phyloP scores from a whole-genome alignment of 2,888 invertebrate genomes.

The Pristionchus entomophagus region DNA sequence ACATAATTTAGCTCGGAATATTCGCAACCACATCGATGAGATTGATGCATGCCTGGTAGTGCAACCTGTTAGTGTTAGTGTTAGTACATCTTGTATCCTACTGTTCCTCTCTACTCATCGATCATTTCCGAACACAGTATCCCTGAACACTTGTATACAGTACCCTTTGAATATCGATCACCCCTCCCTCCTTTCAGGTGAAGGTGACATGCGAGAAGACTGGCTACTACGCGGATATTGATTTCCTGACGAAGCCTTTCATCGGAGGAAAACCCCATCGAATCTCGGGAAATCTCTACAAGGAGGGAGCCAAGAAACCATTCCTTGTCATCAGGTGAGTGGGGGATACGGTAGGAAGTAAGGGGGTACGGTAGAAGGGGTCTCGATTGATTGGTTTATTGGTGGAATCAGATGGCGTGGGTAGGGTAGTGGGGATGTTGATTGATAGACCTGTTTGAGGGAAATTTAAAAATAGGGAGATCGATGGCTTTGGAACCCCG shows the following conservation, averaged over 20 bases:
- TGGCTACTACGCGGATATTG: conserved; percentile 91
- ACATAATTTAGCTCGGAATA: no score
- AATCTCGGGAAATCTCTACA: conserved; percentile 69
- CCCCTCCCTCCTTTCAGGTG: conserved; percentile 79
- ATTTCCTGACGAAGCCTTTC: conserved; percentile 90
- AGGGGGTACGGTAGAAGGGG: background rate
- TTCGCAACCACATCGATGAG: no score
- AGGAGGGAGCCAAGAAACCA: conserved; percentile 69
- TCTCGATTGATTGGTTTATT: background rate
- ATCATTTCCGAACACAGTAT: background rate
- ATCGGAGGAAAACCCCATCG: conserved; percentile 74
- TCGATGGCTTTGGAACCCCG: no score
- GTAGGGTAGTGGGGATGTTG: no score
- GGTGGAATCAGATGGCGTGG: conserved; percentile 79
- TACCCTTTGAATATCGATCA: background rate
- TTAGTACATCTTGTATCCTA: no score
- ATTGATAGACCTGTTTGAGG: no score
- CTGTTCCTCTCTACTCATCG: no score
- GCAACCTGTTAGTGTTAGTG: no score
- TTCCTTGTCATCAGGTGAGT: conserved; percentile 66
- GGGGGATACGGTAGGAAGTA: background rate
- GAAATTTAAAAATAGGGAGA: no score
- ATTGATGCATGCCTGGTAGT: no score
- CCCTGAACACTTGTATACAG: background rate
- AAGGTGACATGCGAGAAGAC: conserved; percentile 90